phyloP scores from a whole-genome alignment of 2,797 vertebrate species.

The Orestias chungarensis region DNA sequence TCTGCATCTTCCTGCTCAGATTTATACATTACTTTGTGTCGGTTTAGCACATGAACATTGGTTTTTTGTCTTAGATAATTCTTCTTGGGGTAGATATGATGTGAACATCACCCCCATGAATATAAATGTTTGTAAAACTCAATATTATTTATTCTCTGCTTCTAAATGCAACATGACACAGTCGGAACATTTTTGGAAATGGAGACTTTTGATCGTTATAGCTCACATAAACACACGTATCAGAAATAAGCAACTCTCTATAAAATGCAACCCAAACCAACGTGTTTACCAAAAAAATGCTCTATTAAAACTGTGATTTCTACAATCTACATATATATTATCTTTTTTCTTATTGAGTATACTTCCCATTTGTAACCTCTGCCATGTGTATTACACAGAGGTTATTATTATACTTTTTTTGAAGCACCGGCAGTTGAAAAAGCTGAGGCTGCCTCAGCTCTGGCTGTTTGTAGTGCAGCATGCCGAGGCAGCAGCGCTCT shows the following conservation, averaged over 20 bases:
- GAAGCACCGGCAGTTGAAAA: constrained; percentile 46
- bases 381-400: constrained; percentile 49
- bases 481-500: constrained; percentile 60
- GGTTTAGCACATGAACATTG: not conserved
- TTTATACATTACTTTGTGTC: not conserved
- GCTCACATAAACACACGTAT: constrained; percentile 19
- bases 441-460: constrained; percentile 54
- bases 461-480: constrained; percentile 69
- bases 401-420: constrained; percentile 57
- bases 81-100: constrained; percentile 15
- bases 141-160: constrained; percentile 54
- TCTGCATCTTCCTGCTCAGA: not conserved
- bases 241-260: constrained; percentile 11
- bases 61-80: constrained; percentile 19
- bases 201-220: constrained; percentile 20
- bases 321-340: constrained; percentile 48
- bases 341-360: constrained; percentile 52
- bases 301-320: constrained; percentile 50
- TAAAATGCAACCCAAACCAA: constrained; percentile 56
- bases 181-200: constrained; percentile 53
- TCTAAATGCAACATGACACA: constrained; percentile 58
- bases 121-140: constrained; percentile 42
- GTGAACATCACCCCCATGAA: constrained; percentile 47
- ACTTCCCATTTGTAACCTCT: constrained; percentile 54
- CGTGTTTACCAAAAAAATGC: constrained; percentile 49